Percentiles rank a stretch among this genome's conserved stretches.
These are phyloP conservation scores for Cheilosia variabilis DNA, from an alignment of 2,888 invertebrate genomes.

Conservation along the genomic window DNA sequence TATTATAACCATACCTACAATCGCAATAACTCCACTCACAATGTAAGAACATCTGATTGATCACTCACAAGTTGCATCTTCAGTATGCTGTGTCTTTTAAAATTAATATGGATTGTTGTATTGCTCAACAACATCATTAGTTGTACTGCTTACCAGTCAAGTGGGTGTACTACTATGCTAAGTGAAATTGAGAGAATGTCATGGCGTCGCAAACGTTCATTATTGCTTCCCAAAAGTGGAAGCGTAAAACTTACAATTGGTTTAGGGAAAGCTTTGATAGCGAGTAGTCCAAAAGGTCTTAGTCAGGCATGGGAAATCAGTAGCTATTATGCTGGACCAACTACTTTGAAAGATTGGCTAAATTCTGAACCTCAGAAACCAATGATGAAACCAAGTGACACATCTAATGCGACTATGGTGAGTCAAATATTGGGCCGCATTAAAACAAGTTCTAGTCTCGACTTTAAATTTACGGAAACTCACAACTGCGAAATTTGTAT, in stretches of 20 bases:
- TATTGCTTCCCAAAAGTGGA: conserved; percentile 45
- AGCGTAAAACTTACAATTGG: conserved; percentile 42
- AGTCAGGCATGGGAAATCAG: conserved; percentile 39
- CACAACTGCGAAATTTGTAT: no score
- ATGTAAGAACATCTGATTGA: neutral
- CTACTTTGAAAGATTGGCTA: conserved; percentile 24
- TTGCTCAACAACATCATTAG: neutral
- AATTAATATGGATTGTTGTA: neutral
- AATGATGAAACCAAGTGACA: neutral
- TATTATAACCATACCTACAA: neutral
- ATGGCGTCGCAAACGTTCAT: conserved; percentile 20
- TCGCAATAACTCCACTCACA: neutral
- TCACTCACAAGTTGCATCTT: neutral
- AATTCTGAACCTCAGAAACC: neutral
- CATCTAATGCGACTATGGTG: neutral
- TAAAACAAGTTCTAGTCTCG: no score
- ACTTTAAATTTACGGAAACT: no score
- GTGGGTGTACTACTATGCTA: neutral
- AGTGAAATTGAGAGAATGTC: neutral
- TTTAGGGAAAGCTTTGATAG: conserved; percentile 15
- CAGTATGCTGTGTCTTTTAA: neutral
- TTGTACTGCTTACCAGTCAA: neutral
- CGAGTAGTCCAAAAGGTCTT: conserved; percentile 43
- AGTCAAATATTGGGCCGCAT: neutral
- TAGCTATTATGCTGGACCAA: conserved; percentile 41